Evolutionary conservation across 2,888 invertebrate genomes (phyloP), one percentile per base, ranked within the genome.

Genomic region (Trissolcus brochymenae): DNA sequence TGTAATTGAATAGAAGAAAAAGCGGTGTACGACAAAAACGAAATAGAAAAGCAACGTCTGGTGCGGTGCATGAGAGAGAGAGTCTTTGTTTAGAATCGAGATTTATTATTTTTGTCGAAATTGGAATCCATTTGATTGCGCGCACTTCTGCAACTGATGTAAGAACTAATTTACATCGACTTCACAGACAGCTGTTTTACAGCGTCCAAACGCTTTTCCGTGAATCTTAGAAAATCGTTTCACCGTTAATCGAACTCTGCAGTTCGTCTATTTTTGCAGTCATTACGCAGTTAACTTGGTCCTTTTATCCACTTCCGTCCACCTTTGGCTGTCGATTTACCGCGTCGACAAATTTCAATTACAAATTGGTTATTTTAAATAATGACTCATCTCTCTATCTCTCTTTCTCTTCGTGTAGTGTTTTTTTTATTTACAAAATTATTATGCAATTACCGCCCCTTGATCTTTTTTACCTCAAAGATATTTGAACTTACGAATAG

Each of bases 131-230:
- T 72, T 78, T 78, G 40, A 68, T 41, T 67, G 65, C 35, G 70
- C n/a, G 50, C 54, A 57, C 49, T 61, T 40, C 74, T 74, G 79
- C 72, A 60, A 65, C 76, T 76, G 79, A 79, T 76, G 76, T 73
- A 76, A 76, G 65, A 76, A 56, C 67, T 76, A 79, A 79, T 79
- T 78, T 78, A 78, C 75, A 78, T 78, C 74, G 79, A 73, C 76
- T 79, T 79, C 76, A 16, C 61, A 50, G 70, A 73, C 79, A 79
- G 76, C 76, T 79, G 77, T 61, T n/a, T n/a, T 79, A 43, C 66
- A 59, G 61, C 65, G 61, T 67, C 35, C 35, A 35, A 35, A 35
- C 35, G 35, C 35, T 35, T 35, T 74, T 78, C 72, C 68, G 46
- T 75, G 76, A 76, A 79, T 79, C 75, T 72, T 62, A 62, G 76